A percentile compares a stretch with the other conserved stretches of the same genome.
Conservation (phyloP, 35 echinoderm and acorn worm genomes). For the Ophiothrix spiculata region DNA sequence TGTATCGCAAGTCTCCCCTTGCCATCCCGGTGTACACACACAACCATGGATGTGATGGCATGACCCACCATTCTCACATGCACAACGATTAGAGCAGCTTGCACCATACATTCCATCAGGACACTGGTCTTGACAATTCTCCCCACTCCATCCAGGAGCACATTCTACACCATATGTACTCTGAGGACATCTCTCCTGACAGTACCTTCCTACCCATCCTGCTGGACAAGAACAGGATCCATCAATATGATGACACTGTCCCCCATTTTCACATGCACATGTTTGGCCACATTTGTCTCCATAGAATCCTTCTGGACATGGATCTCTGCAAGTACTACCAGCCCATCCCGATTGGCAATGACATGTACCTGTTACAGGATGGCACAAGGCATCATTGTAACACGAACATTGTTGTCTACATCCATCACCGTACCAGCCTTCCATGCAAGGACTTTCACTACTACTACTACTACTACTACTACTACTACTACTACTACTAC, state of each 20-base stretch:
- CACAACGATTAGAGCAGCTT: slow-evolving; percentile 45
- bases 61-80: slow-evolving; percentile 54
- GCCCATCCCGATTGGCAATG: slow-evolving; percentile 64
- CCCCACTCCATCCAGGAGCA: slow-evolving; percentile 61
- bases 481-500: slow-evolving; percentile 44
- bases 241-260: slow-evolving; percentile 45
- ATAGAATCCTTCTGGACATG: slow-evolving; percentile 66
- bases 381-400: slow-evolving; percentile 57
- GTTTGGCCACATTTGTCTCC: slow-evolving; percentile 57
- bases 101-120: slow-evolving; percentile 42
- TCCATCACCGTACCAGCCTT: slow-evolving; percentile 35
- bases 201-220: slow-evolving; percentile 69
- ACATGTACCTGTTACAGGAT: slow-evolving; percentile 60
- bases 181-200: slow-evolving; percentile 46
- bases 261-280: slow-evolving; percentile 79
- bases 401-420: slow-evolving; percentile 57
- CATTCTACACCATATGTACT: slow-evolving; percentile 62
- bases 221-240: slow-evolving; percentile 65
- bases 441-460: slow-evolving; percentile 26
- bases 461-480: slow-evolving; percentile 40
- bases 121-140: slow-evolving; percentile 51
- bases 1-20: slow-evolving; percentile 58
- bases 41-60: slow-evolving; percentile 72
- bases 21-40: slow-evolving; percentile 62
- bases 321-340: slow-evolving; percentile 48